Evolutionary conservation across 2,888 invertebrate genomes (phyloP).

Genomic region (Melikaiella ostensackeni): DNA sequence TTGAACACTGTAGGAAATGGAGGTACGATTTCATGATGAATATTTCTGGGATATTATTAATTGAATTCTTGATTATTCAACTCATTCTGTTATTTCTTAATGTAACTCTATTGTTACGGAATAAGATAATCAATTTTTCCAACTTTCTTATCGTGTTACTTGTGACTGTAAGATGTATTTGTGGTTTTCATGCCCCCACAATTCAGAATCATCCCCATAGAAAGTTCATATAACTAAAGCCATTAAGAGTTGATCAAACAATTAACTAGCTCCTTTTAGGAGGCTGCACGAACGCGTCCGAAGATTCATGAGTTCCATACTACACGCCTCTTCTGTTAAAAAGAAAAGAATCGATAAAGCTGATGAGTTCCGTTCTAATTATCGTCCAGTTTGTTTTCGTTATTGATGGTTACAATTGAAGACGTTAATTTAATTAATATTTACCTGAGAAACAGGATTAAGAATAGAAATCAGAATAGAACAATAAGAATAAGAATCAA

Average conservation of each 20-base stretch:
- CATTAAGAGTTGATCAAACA: slow-evolving; percentile 35
- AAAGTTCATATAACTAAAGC: slow-evolving; percentile 27
- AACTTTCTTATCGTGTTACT: background rate
- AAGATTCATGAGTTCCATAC: slow-evolving; percentile 34
- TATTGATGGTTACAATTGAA: background rate
- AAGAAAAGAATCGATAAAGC: slow-evolving; percentile 10
- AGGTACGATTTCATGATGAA: background rate
- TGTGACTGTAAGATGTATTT: background rate
- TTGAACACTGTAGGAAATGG: background rate
- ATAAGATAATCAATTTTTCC: background rate
- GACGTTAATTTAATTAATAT: background rate
- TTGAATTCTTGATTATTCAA: background rate
- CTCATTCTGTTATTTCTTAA: background rate
- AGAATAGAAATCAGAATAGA: no score
- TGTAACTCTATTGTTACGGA: background rate
- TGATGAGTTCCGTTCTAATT: slow-evolving; percentile 14
- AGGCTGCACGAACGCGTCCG: slow-evolving; percentile 15
- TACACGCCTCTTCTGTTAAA: slow-evolving; percentile 28
- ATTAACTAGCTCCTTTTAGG: slow-evolving; percentile 34
- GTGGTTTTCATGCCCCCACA: background rate
- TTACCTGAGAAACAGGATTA: background rate
- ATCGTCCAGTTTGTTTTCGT: background rate
- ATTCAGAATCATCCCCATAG: background rate
- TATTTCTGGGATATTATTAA: background rate
- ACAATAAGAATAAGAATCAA: no score